Base-by-base conservation (phyloP, 2,113 vertebrate species). In the Mobula birostris region DNA sequence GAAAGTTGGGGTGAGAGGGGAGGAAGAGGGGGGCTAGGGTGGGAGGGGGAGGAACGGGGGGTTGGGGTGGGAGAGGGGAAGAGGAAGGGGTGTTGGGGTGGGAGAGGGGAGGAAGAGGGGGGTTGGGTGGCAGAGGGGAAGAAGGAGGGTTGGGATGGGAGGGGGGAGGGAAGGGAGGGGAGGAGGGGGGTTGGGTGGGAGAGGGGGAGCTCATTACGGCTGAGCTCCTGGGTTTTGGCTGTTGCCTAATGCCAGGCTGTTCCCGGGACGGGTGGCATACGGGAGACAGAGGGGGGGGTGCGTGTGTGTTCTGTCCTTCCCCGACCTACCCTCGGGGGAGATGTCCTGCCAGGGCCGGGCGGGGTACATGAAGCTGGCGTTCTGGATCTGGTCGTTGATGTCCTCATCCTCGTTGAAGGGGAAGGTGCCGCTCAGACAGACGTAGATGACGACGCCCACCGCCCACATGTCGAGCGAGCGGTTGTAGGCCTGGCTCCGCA, bases 401-500 rank as follows among this genome's bases (percentile, higher is more conserved):
- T 97, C 97, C 95, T 97, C 97, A 27, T 97, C 97, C 95, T 97
- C 97, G 76, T 97, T 97, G 94, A 79, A 79, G 77, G 77, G 77
- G 77, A 79, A 79, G 29, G n/a, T 79, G 0, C 77, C 77, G 29
- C 77, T 97, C 94, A 97, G 96, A 95, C 97, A 97, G 90, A 97
- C 97, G 58, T 97, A 97, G 94, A 95, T 94, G 95, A 97, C 96
- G 94, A 97, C 97, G 0, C 97, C 97, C 93, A 96, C 96, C 0
- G 97, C 96, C 97, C 97, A 97, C 96, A 97, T 96, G 97, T 97
- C 97, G 95, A 97, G 95, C 0, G 97, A 96, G 29, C 96, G 97
- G 96, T 97, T 97, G 95, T 97, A 97, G 76, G 97, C 96, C 5
- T 95, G 94, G 94, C 95, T 96, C 85, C 94, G 95, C 95, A 97